Percentiles rank a stretch among this genome's conserved stretches.
phyloP scores from a whole-genome alignment of 2,888 invertebrate species.

The Stictocephala bisonia region DNA sequence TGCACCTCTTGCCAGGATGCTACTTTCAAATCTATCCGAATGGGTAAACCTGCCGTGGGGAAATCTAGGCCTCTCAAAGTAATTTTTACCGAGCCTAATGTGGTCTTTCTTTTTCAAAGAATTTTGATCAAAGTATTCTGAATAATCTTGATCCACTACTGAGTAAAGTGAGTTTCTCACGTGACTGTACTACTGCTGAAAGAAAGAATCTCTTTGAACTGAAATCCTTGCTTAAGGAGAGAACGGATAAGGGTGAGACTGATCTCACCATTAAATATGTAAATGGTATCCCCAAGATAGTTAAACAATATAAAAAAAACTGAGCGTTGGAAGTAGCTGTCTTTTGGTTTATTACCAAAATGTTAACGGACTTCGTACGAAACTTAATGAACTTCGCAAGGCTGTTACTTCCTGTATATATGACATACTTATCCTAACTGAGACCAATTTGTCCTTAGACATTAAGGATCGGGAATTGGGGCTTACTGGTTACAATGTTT shows the following conservation, averaged over 20 bases:
- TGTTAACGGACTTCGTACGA: slow-evolving; percentile 3
- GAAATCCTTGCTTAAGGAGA: not conserved
- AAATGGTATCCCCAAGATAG: not conserved
- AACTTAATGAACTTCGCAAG: slow-evolving; percentile 5
- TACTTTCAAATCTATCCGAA: not conserved
- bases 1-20: not conserved
- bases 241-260: not conserved
- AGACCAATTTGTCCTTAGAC: not conserved
- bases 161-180: not conserved
- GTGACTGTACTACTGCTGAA: not conserved
- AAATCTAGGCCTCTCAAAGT: not conserved
- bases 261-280: not conserved
- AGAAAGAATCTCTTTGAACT: slow-evolving; percentile 7
- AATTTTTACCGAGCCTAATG: not conserved
- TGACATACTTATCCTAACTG: not conserved
- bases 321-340: not conserved
- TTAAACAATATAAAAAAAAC: not conserved
- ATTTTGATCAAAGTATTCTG: not conserved
- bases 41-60: not conserved
- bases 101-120: not conserved
- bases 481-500: not conserved
- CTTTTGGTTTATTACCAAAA: slow-evolving; percentile 10
- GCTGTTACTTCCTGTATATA: no score
- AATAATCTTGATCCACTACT: not conserved
- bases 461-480: slow-evolving; percentile 11